Conservation (phyloP, 1,140 invertebrate species). For the Cydia splendana region DNA sequence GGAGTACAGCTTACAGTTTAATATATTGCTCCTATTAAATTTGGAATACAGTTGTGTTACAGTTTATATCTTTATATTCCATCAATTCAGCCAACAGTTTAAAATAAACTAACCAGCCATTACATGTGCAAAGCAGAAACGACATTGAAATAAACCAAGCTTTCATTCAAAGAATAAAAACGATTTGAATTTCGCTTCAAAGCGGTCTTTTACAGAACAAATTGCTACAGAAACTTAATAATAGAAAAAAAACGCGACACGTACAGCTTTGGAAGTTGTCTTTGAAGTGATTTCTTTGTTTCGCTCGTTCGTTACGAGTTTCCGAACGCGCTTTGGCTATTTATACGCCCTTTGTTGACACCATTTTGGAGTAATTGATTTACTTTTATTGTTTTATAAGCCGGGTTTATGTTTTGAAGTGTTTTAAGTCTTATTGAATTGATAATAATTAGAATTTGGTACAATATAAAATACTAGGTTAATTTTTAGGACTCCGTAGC, state of each 20-base stretch:
- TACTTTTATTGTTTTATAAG: constrained; percentile 8
- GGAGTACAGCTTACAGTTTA: too few relatives aligned
- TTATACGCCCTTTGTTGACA: constrained; percentile 12
- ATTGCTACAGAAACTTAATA: constrained; percentile 18
- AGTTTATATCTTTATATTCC: neutral
- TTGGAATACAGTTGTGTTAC: too few relatives aligned
- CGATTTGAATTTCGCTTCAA: constrained; percentile 25
- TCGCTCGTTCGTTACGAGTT: constrained; percentile 4
- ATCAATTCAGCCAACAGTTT: neutral
- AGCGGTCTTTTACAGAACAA: constrained; percentile 3
- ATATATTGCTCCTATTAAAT: too few relatives aligned
- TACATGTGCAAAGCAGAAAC: constrained; percentile 1
- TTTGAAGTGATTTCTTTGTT: constrained; percentile 28
- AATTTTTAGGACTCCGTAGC: too few relatives aligned
- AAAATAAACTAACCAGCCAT: neutral
- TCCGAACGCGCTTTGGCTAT: constrained; percentile 19
- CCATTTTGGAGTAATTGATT: constrained; percentile 4
- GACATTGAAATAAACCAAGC: constrained; percentile 8
- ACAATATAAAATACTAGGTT: neutral
- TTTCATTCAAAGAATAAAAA: neutral
- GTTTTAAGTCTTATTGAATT: neutral
- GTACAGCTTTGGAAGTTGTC: neutral
- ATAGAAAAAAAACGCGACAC: constrained; percentile 20
- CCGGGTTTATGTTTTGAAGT: neutral
- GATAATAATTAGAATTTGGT: neutral